Base-by-base conservation (phyloP, 2,113 vertebrate species). In the Ammodytes dubius region DNA sequence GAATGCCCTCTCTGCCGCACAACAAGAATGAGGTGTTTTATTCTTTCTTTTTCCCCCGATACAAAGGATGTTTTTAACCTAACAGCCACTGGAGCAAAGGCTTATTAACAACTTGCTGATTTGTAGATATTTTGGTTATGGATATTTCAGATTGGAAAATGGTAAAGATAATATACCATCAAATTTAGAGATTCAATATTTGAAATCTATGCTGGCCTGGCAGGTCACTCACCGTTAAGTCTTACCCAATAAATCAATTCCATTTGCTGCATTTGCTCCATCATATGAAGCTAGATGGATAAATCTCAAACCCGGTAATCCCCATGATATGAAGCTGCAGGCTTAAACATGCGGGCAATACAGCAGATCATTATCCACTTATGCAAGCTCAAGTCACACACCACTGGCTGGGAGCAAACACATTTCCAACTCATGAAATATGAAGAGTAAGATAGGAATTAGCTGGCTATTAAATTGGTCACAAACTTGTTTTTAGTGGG, bases 21-120 rank as follows among this genome's bases (percentile, higher is more conserved):
- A 52, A 68, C 61, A 67, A 73, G 79, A 15, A 78, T 77, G 40
- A 77, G 39, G 37, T 8, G 66, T 75, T 82, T 73, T 45, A 69
- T 50, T 58, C 54, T 65, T 5, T 5, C 4, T 4, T 27, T 60
- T 78, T 81, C 17, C 53, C 27, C 52, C 42, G 66, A 4, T 6
- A 74, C 19, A 60, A 39, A 57, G 47, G 17, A 74, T 56, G 66
- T 81, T 50, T 69, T 69, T 42, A 66, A 37, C 50, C 39, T 40
- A 79, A 73, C 53, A 53, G 42, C 52, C 47, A 58, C 54, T 27
- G 17, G 50, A 45, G 63, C 56, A 70, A 63, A 68, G 35, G 58
- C 11, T 43, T 49, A 58, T 80, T 45, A 71, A 73, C 37, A 70
- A 46, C 10, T 53, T 70, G 17, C 40, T 73, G 15, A 42, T 68